Evolutionary conservation across 2,797 vertebrate genomes (phyloP).

Genomic region (Acridotheres tristis): DNA sequence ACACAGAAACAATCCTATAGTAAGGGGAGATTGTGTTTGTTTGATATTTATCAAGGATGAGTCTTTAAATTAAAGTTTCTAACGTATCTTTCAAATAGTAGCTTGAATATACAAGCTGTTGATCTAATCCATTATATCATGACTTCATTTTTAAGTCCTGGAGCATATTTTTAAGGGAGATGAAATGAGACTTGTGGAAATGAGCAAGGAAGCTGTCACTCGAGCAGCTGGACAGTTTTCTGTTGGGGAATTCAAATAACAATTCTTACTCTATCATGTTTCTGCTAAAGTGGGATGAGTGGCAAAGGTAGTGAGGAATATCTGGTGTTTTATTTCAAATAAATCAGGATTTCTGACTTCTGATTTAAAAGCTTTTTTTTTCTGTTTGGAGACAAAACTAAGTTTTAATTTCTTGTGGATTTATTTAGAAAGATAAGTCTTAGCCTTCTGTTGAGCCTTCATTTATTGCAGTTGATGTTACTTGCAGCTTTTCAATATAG

Average conservation of each 20-base stretch:
- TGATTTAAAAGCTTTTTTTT: background rate
- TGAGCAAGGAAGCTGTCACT: background rate
- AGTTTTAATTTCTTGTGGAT: background rate
- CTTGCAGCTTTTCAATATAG: background rate
- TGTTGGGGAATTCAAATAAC: background rate
- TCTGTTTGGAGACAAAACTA: background rate
- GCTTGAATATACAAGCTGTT: background rate
- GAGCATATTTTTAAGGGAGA: background rate
- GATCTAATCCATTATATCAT: background rate
- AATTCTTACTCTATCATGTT: background rate
- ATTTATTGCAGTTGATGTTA: background rate
- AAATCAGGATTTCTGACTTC: background rate
- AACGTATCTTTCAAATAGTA: background rate
- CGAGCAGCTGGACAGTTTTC: background rate
- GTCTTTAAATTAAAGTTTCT: background rate
- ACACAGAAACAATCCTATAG: background rate
- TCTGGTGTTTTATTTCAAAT: background rate
- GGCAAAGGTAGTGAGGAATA: background rate
- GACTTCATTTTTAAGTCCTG: background rate
- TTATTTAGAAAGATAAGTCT: background rate
- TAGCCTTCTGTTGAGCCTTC: background rate
- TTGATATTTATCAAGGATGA: background rate
- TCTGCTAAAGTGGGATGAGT: background rate
- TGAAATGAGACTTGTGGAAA: background rate
- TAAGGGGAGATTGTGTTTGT: background rate